Conservation (phyloP, 2,113 vertebrate genomes). For the Cyanoderma ruficeps region DNA sequence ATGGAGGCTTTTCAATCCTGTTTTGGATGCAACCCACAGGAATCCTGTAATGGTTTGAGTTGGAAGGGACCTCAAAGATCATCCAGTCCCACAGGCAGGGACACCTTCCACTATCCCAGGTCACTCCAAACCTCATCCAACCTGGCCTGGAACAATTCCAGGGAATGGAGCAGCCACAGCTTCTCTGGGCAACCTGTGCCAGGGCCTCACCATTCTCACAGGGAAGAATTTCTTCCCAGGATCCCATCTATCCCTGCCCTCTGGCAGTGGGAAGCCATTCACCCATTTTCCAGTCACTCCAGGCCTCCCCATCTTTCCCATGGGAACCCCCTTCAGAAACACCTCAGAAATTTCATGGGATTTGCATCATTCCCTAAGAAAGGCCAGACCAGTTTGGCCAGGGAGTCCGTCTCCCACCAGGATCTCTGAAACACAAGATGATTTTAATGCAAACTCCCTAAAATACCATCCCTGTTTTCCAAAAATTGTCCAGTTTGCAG, state of each 20-base stretch:
- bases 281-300: neutral
- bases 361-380: neutral
- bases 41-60: neutral
- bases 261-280: neutral
- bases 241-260: neutral
- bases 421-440: neutral
- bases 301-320: neutral
- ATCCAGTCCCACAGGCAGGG: too few relatives aligned
- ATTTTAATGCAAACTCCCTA: neutral
- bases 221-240: neutral
- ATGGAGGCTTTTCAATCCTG: neutral
- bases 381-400: neutral
- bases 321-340: neutral
- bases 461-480: neutral
- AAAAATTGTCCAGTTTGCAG: neutral
- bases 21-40: neutral
- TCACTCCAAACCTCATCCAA: rapidly evolving
- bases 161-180: neutral
- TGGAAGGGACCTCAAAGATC: neutral
- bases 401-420: neutral
- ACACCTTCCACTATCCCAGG: neutral
- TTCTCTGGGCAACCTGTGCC: rapidly evolving
- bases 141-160: neutral
- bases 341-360: neutral
- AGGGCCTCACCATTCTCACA: neutral